A percentile compares a stretch with the other conserved stretches of the same genome.
Conservation (phyloP, 2,888 invertebrate species). For the Cosmia trapezina region DNA sequence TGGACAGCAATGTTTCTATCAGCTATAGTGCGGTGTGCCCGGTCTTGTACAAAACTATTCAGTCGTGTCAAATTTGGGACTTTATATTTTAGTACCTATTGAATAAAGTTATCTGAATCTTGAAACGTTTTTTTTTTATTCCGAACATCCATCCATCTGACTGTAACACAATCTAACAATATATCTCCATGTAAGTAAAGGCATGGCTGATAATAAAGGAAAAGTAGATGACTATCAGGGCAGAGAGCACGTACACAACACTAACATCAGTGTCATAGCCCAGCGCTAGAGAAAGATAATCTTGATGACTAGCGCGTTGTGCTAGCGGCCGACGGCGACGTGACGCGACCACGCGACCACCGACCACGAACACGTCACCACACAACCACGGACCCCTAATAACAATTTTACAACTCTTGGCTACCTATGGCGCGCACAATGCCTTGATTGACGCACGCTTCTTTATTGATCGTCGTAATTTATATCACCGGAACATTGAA, state of each 20-base stretch:
- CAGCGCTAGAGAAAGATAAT: slow-evolving; percentile 70
- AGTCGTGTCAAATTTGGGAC: slow-evolving; percentile 81
- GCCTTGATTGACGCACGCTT: slow-evolving; percentile 69
- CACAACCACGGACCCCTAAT: slow-evolving; percentile 59
- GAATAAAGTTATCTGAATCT: slow-evolving; percentile 81
- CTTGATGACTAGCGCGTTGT: slow-evolving; percentile 69
- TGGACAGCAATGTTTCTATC: slow-evolving; percentile 47
- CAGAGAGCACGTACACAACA: slow-evolving; percentile 35
- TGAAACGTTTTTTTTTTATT: slow-evolving; percentile 28
- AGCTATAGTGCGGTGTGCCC: slow-evolving; percentile 45
- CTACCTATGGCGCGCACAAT: slow-evolving; percentile 65
- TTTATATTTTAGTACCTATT: slow-evolving; percentile 79
- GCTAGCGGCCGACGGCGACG: slow-evolving; percentile 52
- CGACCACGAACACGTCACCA: slow-evolving; percentile 63
- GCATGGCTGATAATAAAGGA: slow-evolving; percentile 16
- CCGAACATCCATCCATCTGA: background rate
- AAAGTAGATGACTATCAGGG: slow-evolving; percentile 51
- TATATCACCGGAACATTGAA: slow-evolving; percentile 74
- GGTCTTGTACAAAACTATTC: slow-evolving; percentile 66
- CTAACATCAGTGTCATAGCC: slow-evolving; percentile 41
- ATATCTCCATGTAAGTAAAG: background rate
- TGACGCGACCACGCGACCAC: slow-evolving; percentile 61
- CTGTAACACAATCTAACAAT: background rate
- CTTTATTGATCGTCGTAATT: slow-evolving; percentile 73
- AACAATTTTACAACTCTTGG: slow-evolving; percentile 64